Evolutionary conservation across 92 coral and sea anemone genomes (phyloP), one percentile per base, ranked within the genome.

Genomic region (Porites lobata): DNA sequence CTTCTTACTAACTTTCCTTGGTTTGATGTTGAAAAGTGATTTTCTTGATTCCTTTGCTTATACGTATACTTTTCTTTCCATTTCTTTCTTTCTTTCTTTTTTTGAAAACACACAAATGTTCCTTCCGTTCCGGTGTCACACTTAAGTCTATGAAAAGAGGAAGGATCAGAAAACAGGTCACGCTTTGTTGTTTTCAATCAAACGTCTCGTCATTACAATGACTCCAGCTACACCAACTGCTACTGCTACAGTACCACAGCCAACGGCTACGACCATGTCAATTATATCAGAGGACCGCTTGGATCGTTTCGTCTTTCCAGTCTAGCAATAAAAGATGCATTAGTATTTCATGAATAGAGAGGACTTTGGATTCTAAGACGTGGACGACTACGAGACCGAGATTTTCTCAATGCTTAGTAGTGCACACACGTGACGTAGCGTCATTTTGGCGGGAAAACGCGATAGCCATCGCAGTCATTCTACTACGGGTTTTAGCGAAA

Each of bases 151-250:
- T 32, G 43, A 26, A 26, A 26, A 26, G 2, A 26, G 29, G 29
- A 1, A 32, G 43, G 47, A 38, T 38, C 47, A 38, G 47, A 54
- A 8, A 51, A 65, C 4, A 14, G 38, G 12, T 84, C 21, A 63
- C 22, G 72, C 50, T 50, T 84, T 84, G 64, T 74, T 84, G 80
- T 90, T 95, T 92, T 95, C 96, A 75, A 95, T 93, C 89, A 95
- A 87, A 75, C 98, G 83, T 68, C 98, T 91, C 72, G 96, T 96
- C 98, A 96, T 94, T 90, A 94, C 94, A 29, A 96, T 92, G 65
- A 96, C 98, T 7, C 96, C 98, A 32, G 98, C 98, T 90, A 96
- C 96, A 86, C 96, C 98, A 80, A 96, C 98, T 18, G 94, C 93
- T 12, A 92, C 97, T 1, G 95, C 97, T 18, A 96, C 93, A 11